These are phyloP conservation scores for Bruchidius siliquastri DNA, from an alignment of 2,888 invertebrate species.

Conservation along the genomic window DNA sequence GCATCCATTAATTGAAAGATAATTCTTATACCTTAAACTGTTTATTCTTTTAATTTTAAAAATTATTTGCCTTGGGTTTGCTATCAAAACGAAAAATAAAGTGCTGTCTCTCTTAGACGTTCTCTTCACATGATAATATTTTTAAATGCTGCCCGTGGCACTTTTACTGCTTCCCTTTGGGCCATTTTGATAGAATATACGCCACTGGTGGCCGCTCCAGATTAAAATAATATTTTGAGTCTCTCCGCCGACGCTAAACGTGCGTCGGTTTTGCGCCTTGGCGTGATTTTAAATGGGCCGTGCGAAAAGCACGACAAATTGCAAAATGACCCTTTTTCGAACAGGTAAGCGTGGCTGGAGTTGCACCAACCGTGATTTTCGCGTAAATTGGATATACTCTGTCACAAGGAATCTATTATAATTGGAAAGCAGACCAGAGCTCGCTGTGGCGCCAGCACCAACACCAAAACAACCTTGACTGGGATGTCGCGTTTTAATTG, in stretches of 20 bases:
- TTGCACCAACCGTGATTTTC: background rate
- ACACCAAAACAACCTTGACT: background rate
- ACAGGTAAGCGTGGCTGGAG: background rate
- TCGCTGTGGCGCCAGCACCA: background rate
- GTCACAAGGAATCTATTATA: background rate
- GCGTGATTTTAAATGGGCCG: slow-evolving; percentile 19
- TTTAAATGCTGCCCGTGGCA: too few relatives aligned
- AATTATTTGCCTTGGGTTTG: too few relatives aligned
- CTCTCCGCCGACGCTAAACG: slow-evolving; percentile 4
- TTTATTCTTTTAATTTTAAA: too few relatives aligned
- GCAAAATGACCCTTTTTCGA: background rate
- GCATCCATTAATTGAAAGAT: too few relatives aligned
- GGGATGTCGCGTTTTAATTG: background rate
- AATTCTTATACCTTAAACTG: too few relatives aligned
- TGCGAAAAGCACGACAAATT: slow-evolving; percentile 2
- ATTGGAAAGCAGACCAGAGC: background rate
- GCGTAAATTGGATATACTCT: background rate
- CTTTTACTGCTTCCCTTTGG: too few relatives aligned
- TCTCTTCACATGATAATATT: too few relatives aligned
- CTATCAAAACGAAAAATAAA: too few relatives aligned
- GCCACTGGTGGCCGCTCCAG: slow-evolving; percentile 20
- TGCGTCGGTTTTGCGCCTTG: slow-evolving; percentile 5
- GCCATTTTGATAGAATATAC: background rate
- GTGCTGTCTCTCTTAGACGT: too few relatives aligned
- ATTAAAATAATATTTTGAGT: slow-evolving; percentile 38